Evolutionary conservation across 1,140 invertebrate genomes (phyloP), one percentile per base, ranked within the genome.

Genomic region (Lepidurus apus): DNA sequence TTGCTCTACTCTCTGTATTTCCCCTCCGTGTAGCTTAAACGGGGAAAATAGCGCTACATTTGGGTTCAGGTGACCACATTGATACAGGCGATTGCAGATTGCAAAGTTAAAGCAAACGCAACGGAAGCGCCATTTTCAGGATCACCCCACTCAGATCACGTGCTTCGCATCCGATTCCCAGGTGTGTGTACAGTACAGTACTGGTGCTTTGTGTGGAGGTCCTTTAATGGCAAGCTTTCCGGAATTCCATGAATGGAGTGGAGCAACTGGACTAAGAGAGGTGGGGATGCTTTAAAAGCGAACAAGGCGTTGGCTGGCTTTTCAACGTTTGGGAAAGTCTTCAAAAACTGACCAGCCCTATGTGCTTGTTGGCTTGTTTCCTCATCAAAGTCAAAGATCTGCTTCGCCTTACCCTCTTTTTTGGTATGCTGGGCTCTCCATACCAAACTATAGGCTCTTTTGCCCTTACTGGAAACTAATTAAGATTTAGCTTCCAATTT

Each of bases 241-340:
- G 17, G 21, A 21, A 65, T 7, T 65, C 53, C 21, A 65, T 65
- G 53, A 65, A 65, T 65, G 53, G 53, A 65, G 21, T 9, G 9
- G 53, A 7, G 53, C 13, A 21, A 65, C 53, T 65, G 53, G 17
- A 65, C 53, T 21, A 34, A 34, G 34, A 21, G 53, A 65, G 53
- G 13, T 21, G 53, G 53, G 21, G 53, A 17, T 65, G 53, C 6
- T 65, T 34, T 34, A 4, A 21, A 17, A 17, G 17, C 53, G 7
- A 65, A 21, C 53, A 21, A 65, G 53, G 53, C 53, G 53, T 65
- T 65, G 53, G 4, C 53, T 65, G 21, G 53, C 53, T 65, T 65
- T 4, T 65, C 53, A 65, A 65, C 17, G 53, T 65, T 65, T 65
- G 53, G 53, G 21, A 65, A 65, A 65, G 53, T 21, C 53, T 65